Evolutionary conservation across 2,888 invertebrate species (phyloP), one percentile per base, ranked within the genome.

Genomic region (Chesias legatella): DNA sequence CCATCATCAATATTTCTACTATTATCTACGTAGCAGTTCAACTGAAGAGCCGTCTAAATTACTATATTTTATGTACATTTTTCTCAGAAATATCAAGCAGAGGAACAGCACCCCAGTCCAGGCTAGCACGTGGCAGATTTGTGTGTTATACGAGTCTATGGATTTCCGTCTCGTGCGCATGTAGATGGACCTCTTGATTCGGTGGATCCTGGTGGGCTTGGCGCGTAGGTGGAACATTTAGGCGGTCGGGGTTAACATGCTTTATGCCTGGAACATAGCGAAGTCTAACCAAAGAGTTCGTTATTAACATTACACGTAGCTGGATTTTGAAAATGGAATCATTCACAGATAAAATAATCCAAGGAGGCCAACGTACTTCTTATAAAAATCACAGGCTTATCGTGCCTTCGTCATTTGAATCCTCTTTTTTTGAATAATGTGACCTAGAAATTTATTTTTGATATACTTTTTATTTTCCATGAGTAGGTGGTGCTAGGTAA

Each of bases 141-240:
- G 45, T 0, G 32, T n/a, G 22, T 10, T 30, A 20, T 17, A 42
- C 1, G 17, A 9, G 4, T 33, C 44, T 1, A 39, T 1, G 6
- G 23, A 8, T 8, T 10, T 32, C 9, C n/a, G 6, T 6, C 10
- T 13, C 9, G 42, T 37, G 17, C 30, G 32, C 37, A 41, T 33
- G 29, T 46, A 40, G 7, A 50, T 26, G 3, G 37, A 35, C 4
- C 32, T 21, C 22, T 50, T 50, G 1, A 46, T n/a, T 5, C 26
- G 40, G 10, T 41, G 20, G 1, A 50, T 8, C 21, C 23, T 35
- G 0, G 36, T 35, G 5, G 25, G 37, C 29, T 40, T 40, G 1
- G 13, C 30, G 8, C 36, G 23, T 22, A 26, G 13, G 9, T 6
- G 10, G 10, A 34, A 23, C 49, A 49, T 45, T 24, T 27, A 33